Evolutionary conservation across 2,888 invertebrate species (phyloP).

Genomic region (Leucophenga maculata): DNA sequence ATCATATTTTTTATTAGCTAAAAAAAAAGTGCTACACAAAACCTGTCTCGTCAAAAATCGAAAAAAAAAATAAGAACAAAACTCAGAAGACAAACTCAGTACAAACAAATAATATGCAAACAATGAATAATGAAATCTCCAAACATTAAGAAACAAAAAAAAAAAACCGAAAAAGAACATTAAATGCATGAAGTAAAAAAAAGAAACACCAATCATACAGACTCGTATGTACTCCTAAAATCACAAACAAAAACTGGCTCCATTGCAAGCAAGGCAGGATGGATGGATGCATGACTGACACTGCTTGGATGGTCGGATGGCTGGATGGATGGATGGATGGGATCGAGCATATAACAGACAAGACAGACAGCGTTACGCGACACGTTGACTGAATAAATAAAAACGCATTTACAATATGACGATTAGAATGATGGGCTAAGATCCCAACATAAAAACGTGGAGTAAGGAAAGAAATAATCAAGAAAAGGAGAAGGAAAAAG

Average conservation of each 20-base stretch:
- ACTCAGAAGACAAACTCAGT: neutral
- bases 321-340: too few species aligned
- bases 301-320: too few species aligned
- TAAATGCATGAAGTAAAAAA: constrained; percentile 4
- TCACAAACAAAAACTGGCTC: constrained; percentile 22
- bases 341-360: neutral
- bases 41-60: constrained; percentile 15
- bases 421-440: constrained; percentile 21
- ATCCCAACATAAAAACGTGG: neutral
- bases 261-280: neutral
- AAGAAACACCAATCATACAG: neutral
- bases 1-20: constrained; percentile 1
- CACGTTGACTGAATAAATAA: constrained; percentile 41
- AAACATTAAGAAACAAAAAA: constrained; percentile 12
- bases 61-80: neutral
- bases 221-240: constrained; percentile 2
- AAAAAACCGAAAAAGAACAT: neutral
- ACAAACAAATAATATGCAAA: constrained; percentile 14
- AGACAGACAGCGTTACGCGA: constrained; percentile 9
- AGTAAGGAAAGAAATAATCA: neutral
- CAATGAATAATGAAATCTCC: constrained; percentile 15
- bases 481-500: neutral
- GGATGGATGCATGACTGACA: neutral
- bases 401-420: constrained; percentile 56
- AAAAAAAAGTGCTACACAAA: neutral